Evolutionary conservation across 2,797 vertebrate genomes (phyloP).

Genomic region (Eurystomus glaucurus): DNA sequence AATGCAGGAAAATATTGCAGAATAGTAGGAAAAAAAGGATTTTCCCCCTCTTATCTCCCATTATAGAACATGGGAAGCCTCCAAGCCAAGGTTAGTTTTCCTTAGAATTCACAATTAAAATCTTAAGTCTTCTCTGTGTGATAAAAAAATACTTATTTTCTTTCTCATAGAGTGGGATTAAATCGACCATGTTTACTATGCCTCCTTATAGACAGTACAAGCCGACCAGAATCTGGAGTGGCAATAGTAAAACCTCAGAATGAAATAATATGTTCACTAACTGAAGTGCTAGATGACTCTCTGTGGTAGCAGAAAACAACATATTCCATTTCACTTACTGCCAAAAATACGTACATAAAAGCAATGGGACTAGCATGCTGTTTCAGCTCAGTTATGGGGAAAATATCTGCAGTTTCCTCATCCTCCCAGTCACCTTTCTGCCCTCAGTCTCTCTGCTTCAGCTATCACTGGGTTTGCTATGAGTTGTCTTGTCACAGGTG

Average conservation of each 20-base stretch:
- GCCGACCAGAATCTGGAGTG: conserved; percentile 33
- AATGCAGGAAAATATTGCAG: neutral
- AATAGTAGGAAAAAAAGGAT: neutral
- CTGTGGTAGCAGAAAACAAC: conserved; percentile 54
- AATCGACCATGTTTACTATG: neutral
- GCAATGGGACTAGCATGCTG: conserved; percentile 20
- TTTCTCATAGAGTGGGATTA: conserved; percentile 33
- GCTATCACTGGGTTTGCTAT: neutral
- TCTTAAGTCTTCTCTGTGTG: conserved; percentile 27
- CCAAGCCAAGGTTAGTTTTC: conserved; percentile 16
- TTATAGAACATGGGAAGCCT: neutral
- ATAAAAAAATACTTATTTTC: conserved; percentile 34
- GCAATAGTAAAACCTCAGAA: conserved; percentile 57
- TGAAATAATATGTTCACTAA: conserved; percentile 47
- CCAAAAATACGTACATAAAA: conserved; percentile 66
- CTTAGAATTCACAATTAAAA: conserved; percentile 50
- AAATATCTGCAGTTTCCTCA: conserved; percentile 14
- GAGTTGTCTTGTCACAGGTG: neutral
- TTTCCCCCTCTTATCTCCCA: neutral
- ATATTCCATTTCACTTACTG: conserved; percentile 51
- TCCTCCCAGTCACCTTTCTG: neutral
- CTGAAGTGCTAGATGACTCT: conserved; percentile 56
- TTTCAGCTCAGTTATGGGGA: conserved; percentile 12
- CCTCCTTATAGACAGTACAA: conserved; percentile 8
- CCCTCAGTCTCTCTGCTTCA: neutral